Percentiles rank a stretch among this genome's conserved stretches.
phyloP scores from a whole-genome alignment of 1,140 invertebrate species.

The Atopsyche davidsoni region DNA sequence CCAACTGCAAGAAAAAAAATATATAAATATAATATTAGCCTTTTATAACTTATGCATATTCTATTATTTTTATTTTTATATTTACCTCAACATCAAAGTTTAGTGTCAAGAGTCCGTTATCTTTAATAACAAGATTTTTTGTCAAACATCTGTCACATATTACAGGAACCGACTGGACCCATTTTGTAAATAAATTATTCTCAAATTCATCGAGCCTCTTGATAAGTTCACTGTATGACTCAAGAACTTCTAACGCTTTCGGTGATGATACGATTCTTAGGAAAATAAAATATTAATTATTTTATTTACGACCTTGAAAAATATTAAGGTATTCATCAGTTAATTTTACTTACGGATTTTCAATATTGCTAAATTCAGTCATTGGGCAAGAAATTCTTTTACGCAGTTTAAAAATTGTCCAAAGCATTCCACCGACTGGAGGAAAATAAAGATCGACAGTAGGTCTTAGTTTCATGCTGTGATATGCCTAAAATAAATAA shows the following conservation, averaged over 20 bases:
- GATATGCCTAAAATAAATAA: constrained; percentile 16
- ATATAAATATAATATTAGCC: not conserved
- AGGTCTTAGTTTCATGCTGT: constrained; percentile 36
- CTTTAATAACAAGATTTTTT: constrained; percentile 36
- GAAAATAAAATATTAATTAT: not conserved
- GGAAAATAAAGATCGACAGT: constrained; percentile 65
- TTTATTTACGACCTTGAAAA: not conserved
- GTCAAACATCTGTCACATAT: constrained; percentile 36
- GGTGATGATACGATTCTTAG: constrained; percentile 33
- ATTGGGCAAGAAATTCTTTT: constrained; percentile 55
- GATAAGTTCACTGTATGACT: constrained; percentile 40
- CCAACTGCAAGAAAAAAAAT: constrained; percentile 36
- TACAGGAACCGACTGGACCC: constrained; percentile 36
- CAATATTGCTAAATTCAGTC: constrained; percentile 50
- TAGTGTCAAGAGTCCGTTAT: constrained; percentile 31
- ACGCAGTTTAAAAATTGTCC: constrained; percentile 64
- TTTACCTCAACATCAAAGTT: constrained; percentile 42
- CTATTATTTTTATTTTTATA: not conserved
- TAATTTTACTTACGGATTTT: constrained; percentile 43
- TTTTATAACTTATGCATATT: not conserved
- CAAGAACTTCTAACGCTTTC: constrained; percentile 32
- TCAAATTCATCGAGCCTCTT: constrained; percentile 34
- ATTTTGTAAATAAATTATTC: constrained; percentile 35
- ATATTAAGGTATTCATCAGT: not conserved
- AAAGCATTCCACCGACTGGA: constrained; percentile 63